Percentiles rank a stretch among this genome's conserved stretches.
These are phyloP conservation scores for Coracias cyanogaster DNA, from an alignment of 2,797 vertebrate species.

Conservation along the genomic window DNA sequence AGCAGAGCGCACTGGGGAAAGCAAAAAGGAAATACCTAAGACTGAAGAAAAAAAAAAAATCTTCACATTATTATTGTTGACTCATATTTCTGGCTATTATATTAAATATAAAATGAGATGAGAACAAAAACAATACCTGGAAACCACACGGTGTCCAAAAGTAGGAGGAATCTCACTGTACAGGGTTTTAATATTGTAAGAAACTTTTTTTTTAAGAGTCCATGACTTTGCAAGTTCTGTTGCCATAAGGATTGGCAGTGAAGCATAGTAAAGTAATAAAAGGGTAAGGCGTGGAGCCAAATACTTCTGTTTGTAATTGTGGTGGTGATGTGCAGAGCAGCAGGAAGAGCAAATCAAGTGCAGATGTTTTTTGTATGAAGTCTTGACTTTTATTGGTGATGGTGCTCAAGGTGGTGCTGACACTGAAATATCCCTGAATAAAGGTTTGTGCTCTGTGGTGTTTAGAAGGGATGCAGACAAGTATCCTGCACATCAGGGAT, in stretches of 20 bases:
- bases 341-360: constrained; percentile 66
- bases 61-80: constrained; percentile 58
- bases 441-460: not conserved
- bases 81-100: constrained; percentile 72
- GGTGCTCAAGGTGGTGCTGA: constrained; percentile 44
- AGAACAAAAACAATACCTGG: constrained; percentile 71
- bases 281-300: constrained; percentile 58
- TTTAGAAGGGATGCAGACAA: not conserved
- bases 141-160: constrained; percentile 37
- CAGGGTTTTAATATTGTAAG: not conserved
- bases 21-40: constrained; percentile 48
- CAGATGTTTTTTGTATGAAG: constrained; percentile 52
- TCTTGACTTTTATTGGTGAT: constrained; percentile 26
- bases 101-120: constrained; percentile 57
- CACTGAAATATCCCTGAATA: not conserved
- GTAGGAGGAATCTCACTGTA: constrained; percentile 1
- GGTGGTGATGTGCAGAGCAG: constrained; percentile 64
- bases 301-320: constrained; percentile 72
- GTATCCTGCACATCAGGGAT: accelerated
- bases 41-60: not conserved
- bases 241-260: constrained; percentile 70
- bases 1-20: not conserved
- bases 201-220: constrained; percentile 24
- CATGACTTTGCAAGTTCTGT: constrained; percentile 74
- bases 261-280: constrained; percentile 72